A percentile compares a stretch with the other conserved stretches of the same genome.
Evolutionary conservation across 64 coral and sea anemone genomes (phyloP).

Genomic region (Cladopsammia gracilis): DNA sequence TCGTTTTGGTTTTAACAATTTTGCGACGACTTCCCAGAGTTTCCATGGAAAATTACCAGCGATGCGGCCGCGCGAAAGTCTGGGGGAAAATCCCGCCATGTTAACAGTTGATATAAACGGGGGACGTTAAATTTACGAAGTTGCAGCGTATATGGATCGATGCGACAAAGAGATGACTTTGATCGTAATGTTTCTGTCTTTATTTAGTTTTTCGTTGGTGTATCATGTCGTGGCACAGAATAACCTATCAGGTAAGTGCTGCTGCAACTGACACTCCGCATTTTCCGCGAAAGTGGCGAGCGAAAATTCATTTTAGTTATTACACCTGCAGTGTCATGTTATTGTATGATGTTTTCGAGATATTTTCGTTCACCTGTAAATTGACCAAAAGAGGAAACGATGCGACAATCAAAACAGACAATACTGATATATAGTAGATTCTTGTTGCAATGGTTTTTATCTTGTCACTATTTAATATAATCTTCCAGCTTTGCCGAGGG

Average conservation of each 20-base stretch:
- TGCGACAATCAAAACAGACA: no score
- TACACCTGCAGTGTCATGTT: not conserved
- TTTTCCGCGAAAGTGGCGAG: no score
- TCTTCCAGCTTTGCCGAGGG: no score
- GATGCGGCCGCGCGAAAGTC: not conserved
- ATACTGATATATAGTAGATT: no score
- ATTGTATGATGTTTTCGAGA: not conserved
- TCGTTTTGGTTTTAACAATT: not conserved
- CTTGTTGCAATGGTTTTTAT: no score
- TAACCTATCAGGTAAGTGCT: conserved; percentile 10
- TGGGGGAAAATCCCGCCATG: conserved; percentile 9
- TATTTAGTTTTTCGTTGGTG: not conserved
- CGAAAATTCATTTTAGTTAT: no score
- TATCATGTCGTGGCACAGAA: not conserved
- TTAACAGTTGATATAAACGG: not conserved
- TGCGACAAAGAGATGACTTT: not conserved
- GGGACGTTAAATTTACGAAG: not conserved
- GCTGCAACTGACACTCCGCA: no score
- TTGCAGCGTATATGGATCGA: not conserved
- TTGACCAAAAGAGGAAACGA: no score
- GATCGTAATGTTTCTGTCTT: not conserved
- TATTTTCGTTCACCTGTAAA: no score
- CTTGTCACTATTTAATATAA: no score
- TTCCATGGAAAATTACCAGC: not conserved
- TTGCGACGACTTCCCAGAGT: not conserved